Conservation (phyloP, 2,888 invertebrate genomes). For the Boloria euphrosyne region DNA sequence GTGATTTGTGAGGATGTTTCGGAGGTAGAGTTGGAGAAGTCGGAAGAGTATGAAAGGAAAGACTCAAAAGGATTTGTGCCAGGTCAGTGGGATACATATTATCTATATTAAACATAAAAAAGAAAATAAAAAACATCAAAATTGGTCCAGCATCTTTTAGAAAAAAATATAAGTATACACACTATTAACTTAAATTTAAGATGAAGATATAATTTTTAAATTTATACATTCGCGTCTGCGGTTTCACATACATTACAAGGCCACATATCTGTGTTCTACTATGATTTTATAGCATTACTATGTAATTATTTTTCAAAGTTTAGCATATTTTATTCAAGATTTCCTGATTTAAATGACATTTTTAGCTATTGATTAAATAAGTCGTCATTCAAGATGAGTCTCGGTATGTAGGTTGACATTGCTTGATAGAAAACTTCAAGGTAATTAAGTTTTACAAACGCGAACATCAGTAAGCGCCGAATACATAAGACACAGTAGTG, state of each 20-base stretch:
- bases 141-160: background rate
- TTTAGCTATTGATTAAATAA: no score
- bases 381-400: slow-evolving; percentile 2
- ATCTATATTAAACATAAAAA: background rate
- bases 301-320: no score
- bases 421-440: slow-evolving; percentile 32
- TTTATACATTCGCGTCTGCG: no score
- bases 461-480: background rate
- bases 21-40: slow-evolving; percentile 48
- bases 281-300: no score
- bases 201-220: no score
- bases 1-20: slow-evolving; percentile 58
- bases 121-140: no score
- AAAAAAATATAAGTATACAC: no score
- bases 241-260: no score
- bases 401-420: slow-evolving; percentile 21
- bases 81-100: slow-evolving; percentile 58
- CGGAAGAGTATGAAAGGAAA: slow-evolving; percentile 57
- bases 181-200: no score
- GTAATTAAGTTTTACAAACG: slow-evolving; percentile 33
- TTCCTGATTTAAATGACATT: no score
- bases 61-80: slow-evolving; percentile 59
- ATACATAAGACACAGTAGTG: background rate
- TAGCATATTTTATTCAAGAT: no score
- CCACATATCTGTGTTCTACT: no score